phyloP scores from a whole-genome alignment of 2,797 vertebrate genomes.

The Glossophaga mutica region DNA sequence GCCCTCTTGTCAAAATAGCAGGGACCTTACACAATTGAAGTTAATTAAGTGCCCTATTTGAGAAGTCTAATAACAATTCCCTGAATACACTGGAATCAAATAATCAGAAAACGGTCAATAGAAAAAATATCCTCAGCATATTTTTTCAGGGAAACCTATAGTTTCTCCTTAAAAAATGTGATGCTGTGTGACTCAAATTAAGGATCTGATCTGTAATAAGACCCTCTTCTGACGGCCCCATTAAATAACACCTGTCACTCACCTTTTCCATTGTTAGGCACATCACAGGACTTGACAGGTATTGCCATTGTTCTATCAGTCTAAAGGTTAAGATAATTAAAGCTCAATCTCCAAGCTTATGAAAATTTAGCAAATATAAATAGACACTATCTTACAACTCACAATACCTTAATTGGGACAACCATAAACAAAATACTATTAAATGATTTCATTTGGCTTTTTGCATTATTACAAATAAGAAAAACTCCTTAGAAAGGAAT shows the following conservation, averaged over 20 bases:
- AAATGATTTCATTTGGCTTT: not conserved
- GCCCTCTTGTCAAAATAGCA: not conserved
- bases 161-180: not conserved
- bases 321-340: not conserved
- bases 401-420: not conserved
- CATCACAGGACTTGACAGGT: not conserved
- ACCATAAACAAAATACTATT: conserved; percentile 9
- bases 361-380: conserved; percentile 3
- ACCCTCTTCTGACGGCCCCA: not conserved
- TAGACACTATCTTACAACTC: not conserved
- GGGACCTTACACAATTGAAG: not conserved
- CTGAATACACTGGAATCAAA: conserved; percentile 6
- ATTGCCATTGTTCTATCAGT: not conserved
- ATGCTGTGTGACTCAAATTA: not conserved
- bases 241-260: conserved; percentile 16
- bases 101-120: not conserved
- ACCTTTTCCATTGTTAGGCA: not conserved
- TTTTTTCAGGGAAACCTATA: not conserved
- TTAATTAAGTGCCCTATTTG: not conserved
- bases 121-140: not conserved
- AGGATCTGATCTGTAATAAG: not conserved
- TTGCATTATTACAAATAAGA: not conserved
- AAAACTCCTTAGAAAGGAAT: not conserved
- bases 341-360: not conserved
- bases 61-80: not conserved